phyloP scores from a whole-genome alignment of 2,113 vertebrate genomes.

The Fregata magnificens region DNA sequence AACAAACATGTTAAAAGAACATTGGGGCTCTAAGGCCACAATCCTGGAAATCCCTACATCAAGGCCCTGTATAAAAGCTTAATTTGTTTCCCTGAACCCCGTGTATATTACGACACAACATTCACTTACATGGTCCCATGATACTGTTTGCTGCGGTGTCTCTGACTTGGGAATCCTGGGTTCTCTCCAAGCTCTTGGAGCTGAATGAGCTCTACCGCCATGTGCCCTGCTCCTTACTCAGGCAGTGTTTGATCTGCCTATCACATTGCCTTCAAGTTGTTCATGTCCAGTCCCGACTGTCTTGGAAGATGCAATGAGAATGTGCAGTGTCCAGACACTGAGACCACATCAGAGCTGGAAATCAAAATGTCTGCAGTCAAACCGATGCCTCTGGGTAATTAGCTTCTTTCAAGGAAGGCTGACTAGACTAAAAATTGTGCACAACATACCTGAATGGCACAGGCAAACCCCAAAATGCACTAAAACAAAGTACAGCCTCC shows the following conservation, averaged over 20 bases:
- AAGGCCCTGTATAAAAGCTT: not conserved
- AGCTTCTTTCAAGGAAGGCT: not conserved
- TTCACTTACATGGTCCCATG: not conserved
- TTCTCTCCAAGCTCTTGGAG: not conserved
- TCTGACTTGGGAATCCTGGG: not conserved
- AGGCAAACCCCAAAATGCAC: not conserved
- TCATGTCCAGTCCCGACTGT: not conserved
- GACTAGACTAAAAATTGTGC: not conserved
- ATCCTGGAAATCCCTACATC: not conserved
- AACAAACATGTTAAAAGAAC: not conserved
- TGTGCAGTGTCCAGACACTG: not conserved
- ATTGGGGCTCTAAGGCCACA: not conserved
- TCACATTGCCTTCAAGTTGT: not conserved
- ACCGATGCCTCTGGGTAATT: not conserved
- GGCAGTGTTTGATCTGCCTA: not conserved
- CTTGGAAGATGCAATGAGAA: not conserved
- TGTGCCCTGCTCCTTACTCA: not conserved
- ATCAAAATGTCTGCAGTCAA: not conserved
- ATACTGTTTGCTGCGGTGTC: not conserved
- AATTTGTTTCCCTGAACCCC: not conserved
- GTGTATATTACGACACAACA: not conserved
- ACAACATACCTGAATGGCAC: not conserved
- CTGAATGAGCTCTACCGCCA: not conserved
- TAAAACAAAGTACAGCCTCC: not conserved
- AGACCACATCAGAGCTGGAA: not conserved